phyloP scores from a whole-genome alignment of 1,140 invertebrate genomes.

The Formica exsecta region DNA sequence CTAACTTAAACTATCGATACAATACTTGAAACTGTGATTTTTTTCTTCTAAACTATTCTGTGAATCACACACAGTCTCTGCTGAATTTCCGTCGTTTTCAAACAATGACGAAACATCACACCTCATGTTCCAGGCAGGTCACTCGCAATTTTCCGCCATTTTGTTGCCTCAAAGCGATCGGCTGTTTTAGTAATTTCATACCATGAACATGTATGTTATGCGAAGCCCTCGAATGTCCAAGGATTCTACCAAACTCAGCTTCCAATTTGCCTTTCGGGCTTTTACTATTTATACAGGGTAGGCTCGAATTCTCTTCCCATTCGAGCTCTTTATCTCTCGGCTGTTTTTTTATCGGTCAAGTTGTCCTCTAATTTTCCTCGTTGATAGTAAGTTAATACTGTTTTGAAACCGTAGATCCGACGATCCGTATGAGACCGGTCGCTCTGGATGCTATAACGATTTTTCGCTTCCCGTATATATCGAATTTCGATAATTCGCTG shows the following conservation, averaged over 20 bases:
- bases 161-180: slow-evolving; percentile 21
- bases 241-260: neutral
- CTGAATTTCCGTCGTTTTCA: neutral
- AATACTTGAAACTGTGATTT: neutral
- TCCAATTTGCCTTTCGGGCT: slow-evolving; percentile 30
- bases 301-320: slow-evolving; percentile 9
- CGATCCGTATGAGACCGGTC: neutral
- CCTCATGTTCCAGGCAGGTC: neutral
- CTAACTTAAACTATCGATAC: slow-evolving; percentile 8
- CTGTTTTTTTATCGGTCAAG: slow-evolving; percentile 13
- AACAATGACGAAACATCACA: neutral
- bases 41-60: neutral
- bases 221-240: slow-evolving; percentile 10
- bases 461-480: slow-evolving; percentile 30
- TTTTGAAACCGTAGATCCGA: slow-evolving; percentile 47
- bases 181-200: slow-evolving; percentile 34
- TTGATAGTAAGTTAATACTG: slow-evolving; percentile 49
- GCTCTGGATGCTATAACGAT: neutral
- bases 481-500: slow-evolving; percentile 17
- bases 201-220: slow-evolving; percentile 4
- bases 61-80: neutral
- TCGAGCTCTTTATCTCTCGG: slow-evolving; percentile 16
- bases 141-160: slow-evolving; percentile 1
- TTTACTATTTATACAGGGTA: slow-evolving; percentile 19
- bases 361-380: slow-evolving; percentile 41